Conservation (phyloP, 2,797 vertebrate genomes). For the Smutsia temminckii region DNA sequence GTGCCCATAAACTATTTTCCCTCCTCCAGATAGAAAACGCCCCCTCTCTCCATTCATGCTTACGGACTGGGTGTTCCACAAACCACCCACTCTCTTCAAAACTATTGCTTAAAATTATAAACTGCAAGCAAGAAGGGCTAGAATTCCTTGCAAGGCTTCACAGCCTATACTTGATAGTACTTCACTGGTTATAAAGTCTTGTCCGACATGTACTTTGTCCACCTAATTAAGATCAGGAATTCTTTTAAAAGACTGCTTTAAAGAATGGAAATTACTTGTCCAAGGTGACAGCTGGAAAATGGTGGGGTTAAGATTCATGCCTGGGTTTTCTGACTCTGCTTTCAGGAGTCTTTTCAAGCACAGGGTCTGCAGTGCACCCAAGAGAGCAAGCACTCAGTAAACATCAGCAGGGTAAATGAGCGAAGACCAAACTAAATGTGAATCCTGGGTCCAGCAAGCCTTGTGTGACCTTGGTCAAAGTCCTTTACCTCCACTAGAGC, state of each 20-base stretch:
- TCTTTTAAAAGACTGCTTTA: neutral
- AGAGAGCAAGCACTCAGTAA: neutral
- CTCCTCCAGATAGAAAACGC: neutral
- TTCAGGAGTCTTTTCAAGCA: neutral
- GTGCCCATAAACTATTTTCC: neutral
- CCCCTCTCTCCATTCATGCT: neutral
- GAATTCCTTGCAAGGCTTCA: neutral
- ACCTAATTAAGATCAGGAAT: neutral
- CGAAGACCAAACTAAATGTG: neutral
- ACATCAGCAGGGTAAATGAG: too few relatives aligned
- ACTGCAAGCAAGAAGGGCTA: neutral
- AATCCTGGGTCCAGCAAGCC: neutral
- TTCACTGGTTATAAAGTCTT: neutral
- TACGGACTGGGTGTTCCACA: neutral
- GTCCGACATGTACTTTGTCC: neutral
- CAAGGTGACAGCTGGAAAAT: neutral
- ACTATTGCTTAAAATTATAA: neutral
- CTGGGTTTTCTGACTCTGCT: neutral
- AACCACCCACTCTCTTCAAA: neutral
- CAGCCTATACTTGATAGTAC: too few relatives aligned
- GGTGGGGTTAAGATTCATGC: too few relatives aligned
- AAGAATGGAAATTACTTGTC: neutral
- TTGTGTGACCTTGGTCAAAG: neutral
- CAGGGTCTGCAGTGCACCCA: accelerated
- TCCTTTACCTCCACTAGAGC: neutral